These are phyloP conservation scores for Halesus radiatus DNA, from an alignment of 1,140 invertebrate species.

Conservation along the genomic window DNA sequence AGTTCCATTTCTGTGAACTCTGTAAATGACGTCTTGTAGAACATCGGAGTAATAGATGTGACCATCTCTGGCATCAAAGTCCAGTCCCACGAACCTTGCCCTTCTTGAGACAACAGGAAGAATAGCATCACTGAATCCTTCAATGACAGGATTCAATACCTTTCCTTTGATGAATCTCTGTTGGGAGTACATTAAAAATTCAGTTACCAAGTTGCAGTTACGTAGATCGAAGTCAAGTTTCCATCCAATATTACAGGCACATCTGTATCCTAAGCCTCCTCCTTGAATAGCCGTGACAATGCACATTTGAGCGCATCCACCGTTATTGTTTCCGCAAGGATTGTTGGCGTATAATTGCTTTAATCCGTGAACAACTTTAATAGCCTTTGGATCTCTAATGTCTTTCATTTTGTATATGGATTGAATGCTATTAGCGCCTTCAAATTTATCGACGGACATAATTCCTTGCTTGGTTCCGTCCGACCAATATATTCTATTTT, in stretches of 20 bases:
- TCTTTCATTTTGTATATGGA: slow-evolving; percentile 85
- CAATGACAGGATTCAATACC: slow-evolving; percentile 88
- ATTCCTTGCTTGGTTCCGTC: slow-evolving; percentile 96
- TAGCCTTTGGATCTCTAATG: slow-evolving; percentile 86
- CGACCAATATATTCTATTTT: slow-evolving; percentile 95
- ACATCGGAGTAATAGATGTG: slow-evolving; percentile 98
- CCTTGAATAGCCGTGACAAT: slow-evolving; percentile 86
- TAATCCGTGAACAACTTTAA: slow-evolving; percentile 85
- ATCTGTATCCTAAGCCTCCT: slow-evolving; percentile 88
- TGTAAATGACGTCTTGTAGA: slow-evolving; percentile 95
- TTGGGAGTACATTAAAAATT: slow-evolving; percentile 97
- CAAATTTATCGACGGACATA: slow-evolving; percentile 91
- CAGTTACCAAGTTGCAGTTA: slow-evolving; percentile 87
- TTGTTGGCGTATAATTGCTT: slow-evolving; percentile 84
- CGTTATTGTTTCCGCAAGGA: slow-evolving; percentile 92
- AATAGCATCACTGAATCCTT: slow-evolving; percentile 95
- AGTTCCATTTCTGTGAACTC: slow-evolving; percentile 90
- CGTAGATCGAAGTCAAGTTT: slow-evolving; percentile 81
- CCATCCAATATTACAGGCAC: slow-evolving; percentile 95
- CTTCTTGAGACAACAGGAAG: slow-evolving; percentile 89
- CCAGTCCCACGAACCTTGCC: slow-evolving; percentile 96
- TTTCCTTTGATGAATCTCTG: slow-evolving; percentile 97
- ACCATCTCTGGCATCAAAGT: slow-evolving; percentile 93
- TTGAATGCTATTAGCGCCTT: slow-evolving; percentile 81
- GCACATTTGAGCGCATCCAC: slow-evolving; percentile 96